These are phyloP conservation scores for Hippocampus comes DNA, from an alignment of 2,113 vertebrate species.

Conservation along the genomic window DNA sequence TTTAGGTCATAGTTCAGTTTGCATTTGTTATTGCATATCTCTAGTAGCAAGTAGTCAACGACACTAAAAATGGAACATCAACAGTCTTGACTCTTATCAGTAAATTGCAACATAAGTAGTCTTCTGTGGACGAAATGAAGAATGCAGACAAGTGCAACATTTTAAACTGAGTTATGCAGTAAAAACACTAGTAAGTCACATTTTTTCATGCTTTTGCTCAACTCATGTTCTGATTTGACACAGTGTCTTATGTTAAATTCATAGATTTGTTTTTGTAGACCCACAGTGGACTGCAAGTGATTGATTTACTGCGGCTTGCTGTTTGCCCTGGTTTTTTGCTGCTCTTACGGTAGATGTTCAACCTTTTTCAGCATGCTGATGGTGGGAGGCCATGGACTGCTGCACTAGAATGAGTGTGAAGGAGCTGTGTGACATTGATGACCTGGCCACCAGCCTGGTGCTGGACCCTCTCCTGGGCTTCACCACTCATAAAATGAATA, in stretches of 20 bases:
- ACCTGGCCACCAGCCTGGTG: slow-evolving; percentile 96
- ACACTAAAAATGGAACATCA: not conserved
- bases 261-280: too few species aligned
- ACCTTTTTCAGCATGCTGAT: slow-evolving; percentile 75
- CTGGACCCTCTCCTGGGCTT: slow-evolving; percentile 97
- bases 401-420: slow-evolving; percentile 93
- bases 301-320: not conserved
- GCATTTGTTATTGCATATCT: not conserved
- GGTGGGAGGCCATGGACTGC: slow-evolving; percentile 77
- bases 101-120: not conserved
- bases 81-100: not conserved
- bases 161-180: not conserved
- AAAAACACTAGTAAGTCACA: not conserved
- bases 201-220: not conserved
- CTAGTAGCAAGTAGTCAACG: not conserved
- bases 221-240: too few species aligned
- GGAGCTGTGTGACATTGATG: slow-evolving; percentile 98
- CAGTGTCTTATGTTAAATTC: too few species aligned
- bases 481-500: slow-evolving; percentile 99
- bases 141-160: not conserved
- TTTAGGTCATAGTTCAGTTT: not conserved
- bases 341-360: not conserved
- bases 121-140: not conserved
- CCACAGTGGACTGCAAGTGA: not conserved
- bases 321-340: not conserved